A percentile compares a stretch with the other conserved stretches of the same genome.
Evolutionary conservation across 2,888 invertebrate genomes (phyloP).

Genomic region (Parthenolecanium corni): DNA sequence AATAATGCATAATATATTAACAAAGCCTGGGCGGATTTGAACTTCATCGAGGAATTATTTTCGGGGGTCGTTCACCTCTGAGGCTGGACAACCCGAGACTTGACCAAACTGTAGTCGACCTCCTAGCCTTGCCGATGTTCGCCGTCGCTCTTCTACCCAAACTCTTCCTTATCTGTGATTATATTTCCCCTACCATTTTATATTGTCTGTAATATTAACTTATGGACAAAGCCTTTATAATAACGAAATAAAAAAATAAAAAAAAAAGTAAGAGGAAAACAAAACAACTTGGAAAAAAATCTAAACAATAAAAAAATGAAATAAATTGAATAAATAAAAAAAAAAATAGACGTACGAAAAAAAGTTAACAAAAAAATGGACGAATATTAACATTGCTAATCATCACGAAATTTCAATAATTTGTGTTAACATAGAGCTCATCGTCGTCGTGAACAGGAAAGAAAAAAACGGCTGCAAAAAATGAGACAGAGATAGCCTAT

Average conservation of each 20-base stretch:
- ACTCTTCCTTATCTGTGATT: slow-evolving; percentile 26
- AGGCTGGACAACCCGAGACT: slow-evolving; percentile 20
- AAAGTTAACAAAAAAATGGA: too few species aligned
- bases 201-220: not conserved
- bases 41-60: slow-evolving; percentile 26
- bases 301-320: too few species aligned
- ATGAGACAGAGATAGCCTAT: too few species aligned
- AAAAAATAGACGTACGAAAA: too few species aligned
- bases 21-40: slow-evolving; percentile 23
- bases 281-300: not conserved
- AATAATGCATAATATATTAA: not conserved
- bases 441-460: too few species aligned
- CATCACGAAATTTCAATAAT: too few species aligned
- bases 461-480: too few species aligned
- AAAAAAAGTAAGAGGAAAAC: not conserved
- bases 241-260: not conserved
- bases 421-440: too few species aligned
- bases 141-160: slow-evolving; percentile 5
- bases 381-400: too few species aligned
- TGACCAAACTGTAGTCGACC: slow-evolving; percentile 27
- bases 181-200: not conserved
- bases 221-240: not conserved
- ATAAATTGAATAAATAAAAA: too few species aligned
- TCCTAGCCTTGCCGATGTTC: slow-evolving; percentile 15
- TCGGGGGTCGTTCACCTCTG: slow-evolving; percentile 25